phyloP scores from a whole-genome alignment of 1,140 invertebrate species.

The Gonioctena quinquepunctata region DNA sequence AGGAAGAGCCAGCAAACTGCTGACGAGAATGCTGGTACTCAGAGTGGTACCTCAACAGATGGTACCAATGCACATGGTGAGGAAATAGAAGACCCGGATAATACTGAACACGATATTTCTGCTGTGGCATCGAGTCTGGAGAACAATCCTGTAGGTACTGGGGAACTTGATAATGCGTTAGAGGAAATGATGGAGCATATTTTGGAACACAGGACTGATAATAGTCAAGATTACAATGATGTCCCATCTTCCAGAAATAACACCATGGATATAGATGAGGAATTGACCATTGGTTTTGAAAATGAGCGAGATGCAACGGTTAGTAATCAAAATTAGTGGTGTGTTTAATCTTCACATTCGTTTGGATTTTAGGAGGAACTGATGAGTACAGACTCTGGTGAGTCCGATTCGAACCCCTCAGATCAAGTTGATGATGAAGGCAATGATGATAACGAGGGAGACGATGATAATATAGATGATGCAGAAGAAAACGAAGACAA shows the following conservation, averaged over 20 bases:
- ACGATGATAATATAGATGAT: constrained; percentile 64
- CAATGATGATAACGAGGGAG: constrained; percentile 62
- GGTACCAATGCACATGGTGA: constrained; percentile 61
- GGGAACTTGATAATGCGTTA: constrained; percentile 62
- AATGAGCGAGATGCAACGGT: constrained; percentile 51
- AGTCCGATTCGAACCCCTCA: constrained; percentile 52
- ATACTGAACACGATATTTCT: constrained; percentile 69
- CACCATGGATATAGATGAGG: constrained; percentile 54
- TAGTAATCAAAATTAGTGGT: constrained; percentile 14
- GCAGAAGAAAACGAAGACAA: constrained; percentile 59
- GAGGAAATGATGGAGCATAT: constrained; percentile 75
- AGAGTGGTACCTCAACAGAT: constrained; percentile 44
- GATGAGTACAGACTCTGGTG: constrained; percentile 63
- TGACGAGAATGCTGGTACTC: constrained; percentile 36
- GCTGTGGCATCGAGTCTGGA: constrained; percentile 64
- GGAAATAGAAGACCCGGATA: constrained; percentile 70
- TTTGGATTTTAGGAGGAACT: constrained; percentile 62
- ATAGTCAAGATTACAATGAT: constrained; percentile 35
- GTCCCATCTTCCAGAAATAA: constrained; percentile 36
- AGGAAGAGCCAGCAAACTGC: constrained; percentile 43
- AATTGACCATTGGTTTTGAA: constrained; percentile 45
- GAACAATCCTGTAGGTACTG: constrained; percentile 60
- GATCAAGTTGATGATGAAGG: constrained; percentile 61
- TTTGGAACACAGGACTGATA: constrained; percentile 59
- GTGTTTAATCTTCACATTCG: constrained; percentile 17